Conservation (phyloP, 2,888 invertebrate species). For the Vanessa cardui region DNA sequence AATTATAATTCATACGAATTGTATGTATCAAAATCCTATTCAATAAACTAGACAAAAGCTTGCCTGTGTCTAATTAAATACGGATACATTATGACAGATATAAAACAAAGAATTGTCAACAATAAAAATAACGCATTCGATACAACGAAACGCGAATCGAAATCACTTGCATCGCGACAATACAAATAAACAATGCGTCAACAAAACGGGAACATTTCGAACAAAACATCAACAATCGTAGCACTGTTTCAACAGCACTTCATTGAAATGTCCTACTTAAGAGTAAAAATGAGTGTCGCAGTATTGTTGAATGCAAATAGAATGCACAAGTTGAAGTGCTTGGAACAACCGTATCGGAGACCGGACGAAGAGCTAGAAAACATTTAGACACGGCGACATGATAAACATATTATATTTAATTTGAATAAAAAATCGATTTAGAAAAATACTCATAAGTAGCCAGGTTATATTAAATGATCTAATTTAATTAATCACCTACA, state of each 20-base stretch:
- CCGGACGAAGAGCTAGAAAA: constrained; percentile 29
- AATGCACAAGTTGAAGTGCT: constrained; percentile 70
- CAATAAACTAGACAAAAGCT: background rate
- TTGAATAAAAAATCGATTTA: no score
- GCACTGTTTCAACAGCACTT: constrained; percentile 44
- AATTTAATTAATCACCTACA: no score
- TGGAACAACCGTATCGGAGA: constrained; percentile 62
- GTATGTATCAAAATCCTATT: background rate
- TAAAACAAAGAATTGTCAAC: constrained; percentile 7
- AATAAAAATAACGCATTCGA: constrained; percentile 17
- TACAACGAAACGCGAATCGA: constrained; percentile 23
- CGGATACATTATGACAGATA: constrained; percentile 13
- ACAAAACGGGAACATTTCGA: constrained; percentile 44
- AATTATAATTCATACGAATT: no score
- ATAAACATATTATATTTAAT: background rate
- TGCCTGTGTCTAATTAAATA: background rate
- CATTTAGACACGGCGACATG: constrained; percentile 20
- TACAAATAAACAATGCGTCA: constrained; percentile 42
- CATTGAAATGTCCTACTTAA: constrained; percentile 58
- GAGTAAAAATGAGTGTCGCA: constrained; percentile 68
- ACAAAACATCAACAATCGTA: constrained; percentile 47
- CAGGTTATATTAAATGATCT: no score
- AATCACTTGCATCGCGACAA: constrained; percentile 31
- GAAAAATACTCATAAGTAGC: no score
- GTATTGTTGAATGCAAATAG: constrained; percentile 69